Conservation (phyloP, 2,888 invertebrate species). For the Scaptomyza cyrtandrae region DNA sequence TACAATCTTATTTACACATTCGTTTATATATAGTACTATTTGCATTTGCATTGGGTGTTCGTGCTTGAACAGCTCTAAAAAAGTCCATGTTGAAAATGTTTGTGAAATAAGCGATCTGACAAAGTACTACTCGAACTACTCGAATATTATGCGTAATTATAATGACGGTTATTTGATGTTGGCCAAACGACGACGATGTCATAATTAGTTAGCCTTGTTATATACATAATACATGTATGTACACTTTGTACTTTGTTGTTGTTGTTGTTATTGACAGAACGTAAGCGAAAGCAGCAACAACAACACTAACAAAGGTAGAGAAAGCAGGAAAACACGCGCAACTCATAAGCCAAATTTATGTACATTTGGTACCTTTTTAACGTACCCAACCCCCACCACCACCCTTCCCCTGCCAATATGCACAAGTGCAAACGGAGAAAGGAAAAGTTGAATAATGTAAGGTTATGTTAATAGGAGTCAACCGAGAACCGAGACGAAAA, state of each 20-base stretch:
- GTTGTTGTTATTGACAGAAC: constrained; percentile 26
- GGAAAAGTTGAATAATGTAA: constrained; percentile 75
- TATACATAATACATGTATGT: constrained; percentile 41
- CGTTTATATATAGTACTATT: too few relatives aligned
- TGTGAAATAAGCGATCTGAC: constrained; percentile 9
- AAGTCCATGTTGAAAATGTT: not conserved
- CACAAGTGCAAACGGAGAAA: constrained; percentile 58
- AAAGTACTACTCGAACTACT: constrained; percentile 17
- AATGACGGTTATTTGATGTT: constrained; percentile 43
- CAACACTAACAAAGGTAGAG: not conserved
- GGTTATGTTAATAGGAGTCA: constrained; percentile 66
- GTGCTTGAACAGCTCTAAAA: too few relatives aligned
- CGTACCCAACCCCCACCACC: not conserved
- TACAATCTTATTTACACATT: too few relatives aligned
- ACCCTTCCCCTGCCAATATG: not conserved
- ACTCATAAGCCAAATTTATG: constrained; percentile 70
- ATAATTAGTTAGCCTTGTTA: constrained; percentile 69
- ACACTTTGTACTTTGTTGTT: not conserved
- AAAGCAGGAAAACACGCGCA: constrained; percentile 53
- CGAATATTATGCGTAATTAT: constrained; percentile 69
- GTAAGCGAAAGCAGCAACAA: constrained; percentile 21
- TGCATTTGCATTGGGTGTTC: too few relatives aligned
- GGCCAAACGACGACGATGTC: constrained; percentile 53
- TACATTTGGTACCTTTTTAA: constrained; percentile 50
- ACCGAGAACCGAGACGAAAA: constrained; percentile 9